Conservation (phyloP, 2,113 vertebrate species). For the Solea senegalensis region DNA sequence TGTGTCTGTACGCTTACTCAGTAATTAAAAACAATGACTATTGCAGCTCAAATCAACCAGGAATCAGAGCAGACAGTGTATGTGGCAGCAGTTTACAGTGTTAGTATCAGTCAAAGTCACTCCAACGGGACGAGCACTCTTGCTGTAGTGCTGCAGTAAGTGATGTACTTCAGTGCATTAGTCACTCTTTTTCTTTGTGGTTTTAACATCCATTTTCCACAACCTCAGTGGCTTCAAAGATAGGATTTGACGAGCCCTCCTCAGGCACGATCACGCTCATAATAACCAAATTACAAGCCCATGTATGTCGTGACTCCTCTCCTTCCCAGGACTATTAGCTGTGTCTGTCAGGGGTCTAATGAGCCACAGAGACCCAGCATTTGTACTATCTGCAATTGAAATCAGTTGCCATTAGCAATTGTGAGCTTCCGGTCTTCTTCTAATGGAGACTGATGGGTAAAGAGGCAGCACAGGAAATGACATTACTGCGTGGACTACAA, state of each 20-base stretch:
- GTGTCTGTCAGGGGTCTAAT: conserved; percentile 55
- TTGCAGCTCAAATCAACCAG: conserved; percentile 10
- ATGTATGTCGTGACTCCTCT: conserved; percentile 38
- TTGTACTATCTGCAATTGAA: conserved; percentile 53
- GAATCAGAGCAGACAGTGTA: background rate
- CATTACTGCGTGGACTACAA: conserved; percentile 29
- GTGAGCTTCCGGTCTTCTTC: conserved; percentile 29
- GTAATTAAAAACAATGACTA: conserved; percentile 28
- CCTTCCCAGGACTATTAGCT: conserved; percentile 62
- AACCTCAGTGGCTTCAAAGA: conserved; percentile 36
- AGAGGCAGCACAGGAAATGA: conserved; percentile 45
- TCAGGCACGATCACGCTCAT: conserved; percentile 42
- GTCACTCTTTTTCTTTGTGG: conserved; percentile 42
- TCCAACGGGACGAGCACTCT: conserved; percentile 24
- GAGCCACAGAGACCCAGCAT: conserved; percentile 43
- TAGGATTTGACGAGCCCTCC: conserved; percentile 41
- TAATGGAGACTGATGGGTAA: conserved; percentile 40
- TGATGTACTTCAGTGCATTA: conserved; percentile 55
- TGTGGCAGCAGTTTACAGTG: conserved; percentile 12
- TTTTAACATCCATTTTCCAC: conserved; percentile 53
- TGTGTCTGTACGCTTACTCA: conserved; percentile 14
- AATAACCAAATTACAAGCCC: conserved; percentile 73
- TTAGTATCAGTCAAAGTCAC: conserved; percentile 30
- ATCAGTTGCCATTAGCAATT: conserved; percentile 60
- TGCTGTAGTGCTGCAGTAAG: conserved; percentile 36